Percentiles rank a stretch among this genome's conserved stretches.
Conservation (phyloP, 2,797 vertebrate species). For the Valencia hispanica region DNA sequence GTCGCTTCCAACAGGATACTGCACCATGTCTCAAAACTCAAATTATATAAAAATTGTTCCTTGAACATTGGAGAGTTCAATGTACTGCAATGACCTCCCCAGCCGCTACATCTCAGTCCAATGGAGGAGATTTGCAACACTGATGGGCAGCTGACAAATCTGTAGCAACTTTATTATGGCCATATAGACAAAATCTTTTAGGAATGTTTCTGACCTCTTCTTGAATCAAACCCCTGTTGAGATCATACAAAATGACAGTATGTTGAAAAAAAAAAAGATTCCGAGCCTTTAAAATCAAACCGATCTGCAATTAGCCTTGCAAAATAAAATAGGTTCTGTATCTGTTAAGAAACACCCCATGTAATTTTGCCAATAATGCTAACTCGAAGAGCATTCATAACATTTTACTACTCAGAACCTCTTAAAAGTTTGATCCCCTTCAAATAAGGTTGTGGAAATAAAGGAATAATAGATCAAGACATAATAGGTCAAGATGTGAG, state of each 20-base stretch:
- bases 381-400: not conserved
- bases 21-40: too few species aligned
- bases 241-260: not conserved
- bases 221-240: not conserved
- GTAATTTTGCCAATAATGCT: conserved; percentile 2
- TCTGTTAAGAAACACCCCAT: not conserved
- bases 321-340: not conserved
- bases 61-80: not conserved
- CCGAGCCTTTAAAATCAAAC: not conserved
- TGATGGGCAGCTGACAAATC: not conserved
- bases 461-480: conserved; percentile 6
- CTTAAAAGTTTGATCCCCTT: conserved; percentile 13
- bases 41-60: not conserved
- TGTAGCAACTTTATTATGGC: not conserved
- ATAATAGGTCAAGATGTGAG: conserved; percentile 35
- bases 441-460: conserved; percentile 8
- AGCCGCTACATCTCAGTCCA: not conserved
- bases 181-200: not conserved
- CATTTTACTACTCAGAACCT: conserved; percentile 18
- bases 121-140: not conserved
- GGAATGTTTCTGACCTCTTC: not conserved
- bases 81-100: not conserved
- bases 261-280: not conserved
- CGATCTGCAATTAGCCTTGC: conserved; percentile 3
- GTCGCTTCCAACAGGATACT: too few species aligned